Evolutionary conservation across 1,140 invertebrate genomes (phyloP).

Genomic region (Stratiolaelaps scimitus): DNA sequence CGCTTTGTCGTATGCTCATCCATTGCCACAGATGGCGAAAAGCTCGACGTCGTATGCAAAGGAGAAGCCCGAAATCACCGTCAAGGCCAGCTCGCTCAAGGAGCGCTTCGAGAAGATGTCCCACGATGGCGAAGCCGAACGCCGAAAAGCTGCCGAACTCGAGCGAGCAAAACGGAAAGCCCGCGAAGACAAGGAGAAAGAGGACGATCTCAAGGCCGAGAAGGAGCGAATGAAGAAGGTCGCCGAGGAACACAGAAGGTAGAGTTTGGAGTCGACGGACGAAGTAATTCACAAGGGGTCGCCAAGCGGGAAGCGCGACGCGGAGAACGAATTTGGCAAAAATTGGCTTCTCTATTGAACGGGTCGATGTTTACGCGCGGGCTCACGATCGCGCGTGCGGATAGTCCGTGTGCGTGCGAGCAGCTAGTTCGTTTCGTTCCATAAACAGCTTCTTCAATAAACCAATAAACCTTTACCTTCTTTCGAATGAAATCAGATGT

Average conservation of each 20-base stretch:
- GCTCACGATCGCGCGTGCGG: no score
- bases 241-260: slow-evolving; percentile 30
- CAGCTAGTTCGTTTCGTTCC: no score
- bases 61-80: slow-evolving; percentile 30
- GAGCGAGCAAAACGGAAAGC: slow-evolving; percentile 43
- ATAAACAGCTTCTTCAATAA: no score
- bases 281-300: no score
- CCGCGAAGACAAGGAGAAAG: slow-evolving; percentile 37
- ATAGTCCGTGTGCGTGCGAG: no score
- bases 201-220: slow-evolving; percentile 36
- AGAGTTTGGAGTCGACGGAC: neutral
- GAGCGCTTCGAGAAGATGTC: slow-evolving; percentile 42
- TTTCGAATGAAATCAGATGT: no score
- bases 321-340: no score
- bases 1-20: no score
- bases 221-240: slow-evolving; percentile 34
- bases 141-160: slow-evolving; percentile 46
- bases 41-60: slow-evolving; percentile 32
- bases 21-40: slow-evolving; percentile 33
- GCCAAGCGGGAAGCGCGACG: no score
- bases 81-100: slow-evolving; percentile 34
- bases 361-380: no score
- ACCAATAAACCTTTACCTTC: no score
- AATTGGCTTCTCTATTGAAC: no score
- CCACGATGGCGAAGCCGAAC: slow-evolving; percentile 35